Percentiles rank a stretch among this genome's conserved stretches.
phyloP scores from a whole-genome alignment of 2,113 vertebrate species.

The Dipodomys ordii region DNA sequence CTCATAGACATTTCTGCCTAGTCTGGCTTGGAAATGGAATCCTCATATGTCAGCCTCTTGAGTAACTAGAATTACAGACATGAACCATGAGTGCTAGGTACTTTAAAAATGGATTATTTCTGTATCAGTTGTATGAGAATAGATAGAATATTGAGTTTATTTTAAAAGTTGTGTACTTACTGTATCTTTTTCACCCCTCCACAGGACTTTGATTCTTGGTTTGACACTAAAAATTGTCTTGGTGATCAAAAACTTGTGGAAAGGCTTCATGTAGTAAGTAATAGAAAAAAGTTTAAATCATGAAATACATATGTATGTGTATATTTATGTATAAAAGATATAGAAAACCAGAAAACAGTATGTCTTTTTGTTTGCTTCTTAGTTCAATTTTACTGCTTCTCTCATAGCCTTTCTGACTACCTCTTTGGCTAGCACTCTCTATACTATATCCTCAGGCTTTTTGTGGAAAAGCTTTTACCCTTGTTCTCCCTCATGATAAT shows the following conservation, averaged over 20 bases:
- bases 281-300: conserved; percentile 47
- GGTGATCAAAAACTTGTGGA: conserved; percentile 95
- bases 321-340: not conserved
- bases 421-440: not conserved
- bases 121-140: not conserved
- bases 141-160: conserved; percentile 6
- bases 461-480: not conserved
- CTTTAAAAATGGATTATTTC: conserved; percentile 47
- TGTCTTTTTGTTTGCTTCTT: conserved; percentile 32
- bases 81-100: not conserved
- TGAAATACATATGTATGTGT: not conserved
- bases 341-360: not conserved
- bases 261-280: conserved; percentile 93
- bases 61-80: too few species aligned
- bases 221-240: conserved; percentile 95
- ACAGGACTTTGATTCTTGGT: conserved; percentile 96
- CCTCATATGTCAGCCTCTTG: too few species aligned
- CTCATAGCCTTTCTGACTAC: not conserved
- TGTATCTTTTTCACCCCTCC: conserved; percentile 59
- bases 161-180: conserved; percentile 35
- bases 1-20: too few species aligned
- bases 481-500: not conserved
- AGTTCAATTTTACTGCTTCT: not conserved
- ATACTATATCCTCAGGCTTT: not conserved
- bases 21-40: too few species aligned